Evolutionary conservation across 2,797 vertebrate genomes (phyloP), one percentile per base, ranked within the genome.

Genomic region (Pampus argenteus): DNA sequence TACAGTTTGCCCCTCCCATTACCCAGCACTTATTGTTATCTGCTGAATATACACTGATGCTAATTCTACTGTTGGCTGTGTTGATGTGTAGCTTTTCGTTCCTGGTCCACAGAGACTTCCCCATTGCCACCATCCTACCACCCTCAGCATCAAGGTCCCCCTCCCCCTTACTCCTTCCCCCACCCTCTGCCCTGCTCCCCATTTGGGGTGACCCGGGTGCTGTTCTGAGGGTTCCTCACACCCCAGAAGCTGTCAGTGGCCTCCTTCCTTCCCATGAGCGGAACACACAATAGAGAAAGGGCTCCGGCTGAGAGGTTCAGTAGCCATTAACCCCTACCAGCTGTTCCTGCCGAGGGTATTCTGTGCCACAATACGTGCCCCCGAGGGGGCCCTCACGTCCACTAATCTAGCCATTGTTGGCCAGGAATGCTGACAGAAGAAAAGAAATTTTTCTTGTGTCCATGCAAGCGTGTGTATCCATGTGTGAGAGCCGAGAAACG

Each of bases 331-430:
- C 98, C 98, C 97, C 97, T 97, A 99, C 98, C 98, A 99, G 98
- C 97, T 98, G 98, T 98, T 99, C 97, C 96, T 97, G 96, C 97
- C 95, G 96, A 96, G 97, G 96, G 96, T 96, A 97, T 97, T 98
- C 96, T 97, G 97, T 96, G 95, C 94, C 96, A 99, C 97, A 99
- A 99, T 99, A 95, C 96, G 92, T 96, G 97, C 96, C 98, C 96
- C 96, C 94, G 96, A 95, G 96, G 97, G 97, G 91, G 97, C 97
- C 98, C 96, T 99, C 96, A 97, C 97, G 95, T 98, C 97, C 97
- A 96, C 98, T 99, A 99, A 99, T 99, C 98, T 99, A 99, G 97
- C 96, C 97, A 99, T 99, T 99, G 98, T 99, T 98, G 96, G 95
- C 88, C 92, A 97, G 98, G 97, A 99, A 99, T 99, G 98, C 98